phyloP scores from a whole-genome alignment of 2,113 vertebrate genomes.

The Polypterus bichir region DNA sequence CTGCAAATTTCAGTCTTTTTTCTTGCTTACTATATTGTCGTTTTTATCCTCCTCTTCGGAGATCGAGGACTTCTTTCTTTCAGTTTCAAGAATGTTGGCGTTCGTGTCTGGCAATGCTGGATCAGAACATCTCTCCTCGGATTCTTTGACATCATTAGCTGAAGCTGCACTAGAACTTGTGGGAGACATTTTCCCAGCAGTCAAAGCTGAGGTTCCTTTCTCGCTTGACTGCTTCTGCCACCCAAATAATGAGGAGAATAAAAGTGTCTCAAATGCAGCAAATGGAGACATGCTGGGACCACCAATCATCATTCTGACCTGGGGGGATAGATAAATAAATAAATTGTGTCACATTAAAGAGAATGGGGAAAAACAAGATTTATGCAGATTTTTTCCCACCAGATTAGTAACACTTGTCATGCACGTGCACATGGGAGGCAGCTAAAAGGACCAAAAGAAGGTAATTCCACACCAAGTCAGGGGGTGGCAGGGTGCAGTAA shows the following conservation, averaged over 20 bases:
- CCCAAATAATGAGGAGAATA: conserved; percentile 62
- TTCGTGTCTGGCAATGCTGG: not conserved
- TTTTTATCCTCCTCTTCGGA: conserved; percentile 21
- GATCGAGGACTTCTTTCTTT: not conserved
- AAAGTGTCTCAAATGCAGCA: conserved; percentile 49
- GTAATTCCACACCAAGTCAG: too few species aligned
- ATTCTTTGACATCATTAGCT: not conserved
- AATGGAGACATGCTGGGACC: conserved; percentile 50
- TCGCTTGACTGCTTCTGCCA: conserved; percentile 34
- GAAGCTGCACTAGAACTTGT: conserved; percentile 5
- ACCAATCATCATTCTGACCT: conserved; percentile 76
- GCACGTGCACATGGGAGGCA: too few species aligned
- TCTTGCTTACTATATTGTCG: conserved; percentile 25
- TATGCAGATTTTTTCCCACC: too few species aligned
- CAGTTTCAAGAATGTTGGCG: not conserved
- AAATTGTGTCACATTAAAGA: too few species aligned
- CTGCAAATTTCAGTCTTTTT: conserved; percentile 30
- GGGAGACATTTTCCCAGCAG: conserved; percentile 19
- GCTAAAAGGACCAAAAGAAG: too few species aligned
- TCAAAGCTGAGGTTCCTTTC: conserved; percentile 30
- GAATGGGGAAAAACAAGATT: too few species aligned
- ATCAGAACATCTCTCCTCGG: conserved; percentile 17
- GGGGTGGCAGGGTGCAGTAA: too few species aligned
- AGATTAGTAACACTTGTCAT: too few species aligned
- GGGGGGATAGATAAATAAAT: not conserved